phyloP scores from a whole-genome alignment of 2,113 vertebrate genomes.

The Furnarius figulus region DNA sequence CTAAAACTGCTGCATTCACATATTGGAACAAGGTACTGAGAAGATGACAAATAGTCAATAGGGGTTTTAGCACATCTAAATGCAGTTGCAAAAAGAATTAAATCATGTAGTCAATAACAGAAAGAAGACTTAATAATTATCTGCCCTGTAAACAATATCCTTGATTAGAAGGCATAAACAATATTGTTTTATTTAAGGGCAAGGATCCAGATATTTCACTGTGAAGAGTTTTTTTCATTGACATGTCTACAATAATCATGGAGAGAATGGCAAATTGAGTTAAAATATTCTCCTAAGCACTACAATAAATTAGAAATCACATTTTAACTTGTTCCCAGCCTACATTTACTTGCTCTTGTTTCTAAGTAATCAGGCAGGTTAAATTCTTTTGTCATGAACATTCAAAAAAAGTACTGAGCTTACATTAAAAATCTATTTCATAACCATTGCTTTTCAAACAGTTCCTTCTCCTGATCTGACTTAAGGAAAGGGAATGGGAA shows the following conservation, averaged over 20 bases:
- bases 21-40: neutral
- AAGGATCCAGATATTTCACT: constrained; percentile 3
- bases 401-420: neutral
- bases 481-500: neutral
- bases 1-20: neutral
- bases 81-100: neutral
- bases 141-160: constrained; percentile 21
- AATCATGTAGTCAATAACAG: constrained; percentile 4
- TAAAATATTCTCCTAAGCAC: neutral
- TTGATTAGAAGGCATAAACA: constrained; percentile 30
- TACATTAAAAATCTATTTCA: constrained; percentile 1
- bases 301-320: constrained; percentile 34
- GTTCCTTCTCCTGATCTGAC: neutral
- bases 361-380: neutral
- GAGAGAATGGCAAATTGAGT: neutral
- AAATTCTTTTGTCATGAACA: neutral
- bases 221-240: neutral
- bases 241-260: neutral
- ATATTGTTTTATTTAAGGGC: neutral
- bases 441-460: neutral
- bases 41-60: neutral
- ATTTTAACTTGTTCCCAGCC: neutral
- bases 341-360: neutral
- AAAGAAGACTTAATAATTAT: constrained; percentile 19
- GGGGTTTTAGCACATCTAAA: neutral